Evolutionary conservation across 2,113 vertebrate species (phyloP).

Genomic region (Paralichthys olivaceus): DNA sequence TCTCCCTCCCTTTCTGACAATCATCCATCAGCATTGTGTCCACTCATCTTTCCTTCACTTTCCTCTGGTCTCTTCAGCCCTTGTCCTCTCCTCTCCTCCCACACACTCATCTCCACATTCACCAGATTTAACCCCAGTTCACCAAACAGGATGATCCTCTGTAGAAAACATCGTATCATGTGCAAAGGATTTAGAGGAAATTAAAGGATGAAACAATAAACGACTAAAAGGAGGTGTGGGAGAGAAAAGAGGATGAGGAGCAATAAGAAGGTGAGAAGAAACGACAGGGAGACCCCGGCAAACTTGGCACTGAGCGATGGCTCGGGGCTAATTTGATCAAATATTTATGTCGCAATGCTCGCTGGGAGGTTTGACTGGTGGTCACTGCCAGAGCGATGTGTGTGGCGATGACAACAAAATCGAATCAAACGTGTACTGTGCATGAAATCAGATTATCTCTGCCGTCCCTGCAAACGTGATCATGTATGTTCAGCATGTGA

Average conservation of each 20-base stretch:
- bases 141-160: neutral
- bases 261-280: neutral
- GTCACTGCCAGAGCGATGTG: slow-evolving; percentile 4
- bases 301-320: slow-evolving; percentile 40
- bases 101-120: neutral
- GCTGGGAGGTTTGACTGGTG: slow-evolving; percentile 33
- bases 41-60: too few species aligned
- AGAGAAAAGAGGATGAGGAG: neutral
- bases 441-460: slow-evolving; percentile 17
- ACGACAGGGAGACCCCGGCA: neutral
- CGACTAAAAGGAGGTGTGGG: neutral
- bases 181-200: neutral
- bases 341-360: slow-evolving; percentile 55
- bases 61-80: too few species aligned
- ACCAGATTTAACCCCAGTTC: neutral
- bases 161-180: neutral
- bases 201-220: neutral
- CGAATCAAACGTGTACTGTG: neutral
- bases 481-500: neutral
- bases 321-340: slow-evolving; percentile 47
- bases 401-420: neutral
- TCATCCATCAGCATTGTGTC: neutral
- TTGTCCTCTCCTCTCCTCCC: too few species aligned
- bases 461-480: neutral
- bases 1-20: too few species aligned